These are phyloP conservation scores for Pampusana beccarii DNA, from an alignment of 2,113 vertebrate species.

Conservation along the genomic window DNA sequence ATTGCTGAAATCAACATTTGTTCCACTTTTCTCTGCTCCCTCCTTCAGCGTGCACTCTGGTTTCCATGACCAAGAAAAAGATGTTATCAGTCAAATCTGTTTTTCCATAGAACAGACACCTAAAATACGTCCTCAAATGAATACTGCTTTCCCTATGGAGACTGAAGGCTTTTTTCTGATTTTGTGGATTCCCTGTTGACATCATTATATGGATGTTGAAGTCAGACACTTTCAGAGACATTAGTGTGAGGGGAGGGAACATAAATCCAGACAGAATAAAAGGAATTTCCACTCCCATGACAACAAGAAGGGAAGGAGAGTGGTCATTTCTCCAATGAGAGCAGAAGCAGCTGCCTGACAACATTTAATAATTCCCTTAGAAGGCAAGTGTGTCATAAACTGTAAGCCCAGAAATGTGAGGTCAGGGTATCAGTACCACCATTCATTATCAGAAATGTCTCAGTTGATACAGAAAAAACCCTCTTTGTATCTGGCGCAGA, in stretches of 20 bases:
- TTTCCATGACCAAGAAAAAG: background rate
- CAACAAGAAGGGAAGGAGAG: background rate
- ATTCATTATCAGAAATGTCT: conserved; percentile 15
- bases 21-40: background rate
- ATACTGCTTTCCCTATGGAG: background rate
- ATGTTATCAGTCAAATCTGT: background rate
- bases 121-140: background rate
- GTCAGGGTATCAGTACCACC: background rate
- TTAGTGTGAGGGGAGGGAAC: background rate
- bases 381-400: background rate
- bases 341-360: background rate
- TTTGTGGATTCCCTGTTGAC: background rate
- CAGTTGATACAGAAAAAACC: background rate
- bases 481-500: background rate
- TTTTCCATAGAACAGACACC: background rate
- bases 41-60: background rate
- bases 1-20: background rate
- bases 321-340: background rate
- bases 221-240: conserved; percentile 6
- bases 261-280: background rate
- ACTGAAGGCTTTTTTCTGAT: background rate
- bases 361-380: background rate
- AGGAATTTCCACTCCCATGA: background rate
- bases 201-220: conserved; percentile 9
- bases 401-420: background rate